Evolutionary conservation across 2,113 vertebrate species (phyloP).

Genomic region (Stegostoma tigrinum): DNA sequence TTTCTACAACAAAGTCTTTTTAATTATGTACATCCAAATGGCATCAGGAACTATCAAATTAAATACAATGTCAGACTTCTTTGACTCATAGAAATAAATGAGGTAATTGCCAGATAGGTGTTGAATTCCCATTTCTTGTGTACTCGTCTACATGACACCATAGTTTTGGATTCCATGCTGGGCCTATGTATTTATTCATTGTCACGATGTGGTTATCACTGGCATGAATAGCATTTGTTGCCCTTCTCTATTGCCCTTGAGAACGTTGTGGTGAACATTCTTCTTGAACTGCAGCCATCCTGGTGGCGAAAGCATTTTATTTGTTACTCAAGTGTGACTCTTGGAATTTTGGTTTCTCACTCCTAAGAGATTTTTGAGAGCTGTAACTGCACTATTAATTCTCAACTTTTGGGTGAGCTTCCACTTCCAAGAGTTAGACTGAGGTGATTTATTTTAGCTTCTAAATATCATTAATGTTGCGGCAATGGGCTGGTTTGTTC

Average conservation of each 20-base stretch:
- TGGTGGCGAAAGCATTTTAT: not conserved
- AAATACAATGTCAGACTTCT: not conserved
- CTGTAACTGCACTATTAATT: not conserved
- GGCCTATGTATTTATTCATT: not conserved
- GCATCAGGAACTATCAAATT: not conserved
- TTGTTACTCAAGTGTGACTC: not conserved
- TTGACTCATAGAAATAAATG: not conserved
- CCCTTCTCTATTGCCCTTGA: not conserved
- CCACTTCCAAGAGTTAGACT: not conserved
- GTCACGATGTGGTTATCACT: not conserved
- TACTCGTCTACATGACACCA: not conserved
- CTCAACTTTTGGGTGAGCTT: not conserved
- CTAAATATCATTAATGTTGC: conserved; percentile 14
- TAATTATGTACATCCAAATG: not conserved
- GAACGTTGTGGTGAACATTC: not conserved
- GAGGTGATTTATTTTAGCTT: not conserved
- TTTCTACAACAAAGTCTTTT: not conserved
- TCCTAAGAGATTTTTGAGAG: not conserved
- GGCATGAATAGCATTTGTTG: not conserved
- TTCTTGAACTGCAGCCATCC: not conserved
- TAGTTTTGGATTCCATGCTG: not conserved
- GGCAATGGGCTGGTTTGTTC: not conserved
- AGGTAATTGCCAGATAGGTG: not conserved
- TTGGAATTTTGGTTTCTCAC: not conserved
- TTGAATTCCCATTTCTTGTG: not conserved